Evolutionary conservation across 2,888 invertebrate species (phyloP), one percentile per base, ranked within the genome.

Genomic region (Eulithis testata): DNA sequence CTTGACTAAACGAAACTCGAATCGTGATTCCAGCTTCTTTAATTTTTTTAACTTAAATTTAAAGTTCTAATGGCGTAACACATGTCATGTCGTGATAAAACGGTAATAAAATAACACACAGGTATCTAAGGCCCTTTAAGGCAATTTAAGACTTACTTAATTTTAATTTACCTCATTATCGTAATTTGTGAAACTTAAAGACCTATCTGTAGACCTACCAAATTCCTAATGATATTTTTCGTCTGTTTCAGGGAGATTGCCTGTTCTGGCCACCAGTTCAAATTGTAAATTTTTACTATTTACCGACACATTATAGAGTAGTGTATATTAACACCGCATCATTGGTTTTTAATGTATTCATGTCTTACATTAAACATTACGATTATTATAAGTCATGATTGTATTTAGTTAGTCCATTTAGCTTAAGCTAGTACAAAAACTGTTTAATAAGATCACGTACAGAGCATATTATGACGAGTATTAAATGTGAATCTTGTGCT

Each of bases 201-300:
- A 6, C 8, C 1, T 21, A 21, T 21, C 21, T 2, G 21, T 21
- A 21, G 21, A 21, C 21, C 21, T 21, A 21, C 21, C 2, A 21
- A 21, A 21, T 21, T 21, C 21, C 2, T 21, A 21, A 21, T 21
- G 49, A 49, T 4, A 11, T 45, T 45, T 45, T 45, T 27, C 27
- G 77, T 77, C 40, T 40, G 76, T 94, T 94, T 78, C 91, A 98
- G 96, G 95, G 96, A 75, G 99, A 99, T 83, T 98, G 98, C 94
- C 87, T 95, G 65, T 95, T 97, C 63, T 99, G 98, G 98, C 98
- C 98, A 3, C 97, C 97, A 52, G 95, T 97, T 2, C 99, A 99
- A 85, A 96, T 96, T 77, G 82, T 98, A 11, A 99, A 99, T 88
- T 99, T 99, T 86, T 95, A 96, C 74, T 97, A 95, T 78, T 85